Conservation (phyloP, 2,113 vertebrate genomes). For the Ondatra zibethicus region DNA sequence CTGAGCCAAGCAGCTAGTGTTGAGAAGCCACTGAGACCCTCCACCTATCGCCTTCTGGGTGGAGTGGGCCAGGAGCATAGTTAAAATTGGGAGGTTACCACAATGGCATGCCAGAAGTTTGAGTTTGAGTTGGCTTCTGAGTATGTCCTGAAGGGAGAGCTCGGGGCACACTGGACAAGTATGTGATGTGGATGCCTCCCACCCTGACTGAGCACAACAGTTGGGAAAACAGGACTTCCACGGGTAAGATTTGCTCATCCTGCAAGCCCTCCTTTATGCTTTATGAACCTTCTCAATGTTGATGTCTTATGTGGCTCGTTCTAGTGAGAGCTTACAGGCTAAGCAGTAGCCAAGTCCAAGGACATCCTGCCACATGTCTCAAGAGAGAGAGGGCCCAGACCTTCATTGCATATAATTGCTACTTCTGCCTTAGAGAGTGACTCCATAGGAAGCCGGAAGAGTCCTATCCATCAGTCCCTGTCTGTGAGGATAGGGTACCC, state of each 20-base stretch:
- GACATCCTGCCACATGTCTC: neutral
- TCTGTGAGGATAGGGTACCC: neutral
- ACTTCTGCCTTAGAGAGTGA: fast-evolving
- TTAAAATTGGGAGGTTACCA: neutral
- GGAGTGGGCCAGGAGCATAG: neutral
- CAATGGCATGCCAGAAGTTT: too few relatives aligned
- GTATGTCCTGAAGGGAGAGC: neutral
- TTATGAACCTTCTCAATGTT: neutral
- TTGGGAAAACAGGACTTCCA: neutral
- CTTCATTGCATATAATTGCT: fast-evolving
- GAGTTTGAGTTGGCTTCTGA: too few relatives aligned
- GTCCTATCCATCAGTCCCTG: neutral
- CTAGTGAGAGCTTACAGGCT: neutral
- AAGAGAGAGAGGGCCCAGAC: neutral
- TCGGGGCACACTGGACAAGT: fast-evolving
- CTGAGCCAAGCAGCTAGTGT: neutral
- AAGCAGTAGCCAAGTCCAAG: neutral
- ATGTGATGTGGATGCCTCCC: neutral
- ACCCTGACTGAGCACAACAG: neutral
- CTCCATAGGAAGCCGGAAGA: neutral
- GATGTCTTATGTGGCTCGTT: fast-evolving
- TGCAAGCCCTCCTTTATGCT: fast-evolving
- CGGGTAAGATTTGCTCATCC: fast-evolving
- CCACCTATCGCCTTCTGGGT: neutral
- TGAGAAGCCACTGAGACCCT: neutral